Conservation (phyloP, 2,113 vertebrate species). For the Spea bombifrons region DNA sequence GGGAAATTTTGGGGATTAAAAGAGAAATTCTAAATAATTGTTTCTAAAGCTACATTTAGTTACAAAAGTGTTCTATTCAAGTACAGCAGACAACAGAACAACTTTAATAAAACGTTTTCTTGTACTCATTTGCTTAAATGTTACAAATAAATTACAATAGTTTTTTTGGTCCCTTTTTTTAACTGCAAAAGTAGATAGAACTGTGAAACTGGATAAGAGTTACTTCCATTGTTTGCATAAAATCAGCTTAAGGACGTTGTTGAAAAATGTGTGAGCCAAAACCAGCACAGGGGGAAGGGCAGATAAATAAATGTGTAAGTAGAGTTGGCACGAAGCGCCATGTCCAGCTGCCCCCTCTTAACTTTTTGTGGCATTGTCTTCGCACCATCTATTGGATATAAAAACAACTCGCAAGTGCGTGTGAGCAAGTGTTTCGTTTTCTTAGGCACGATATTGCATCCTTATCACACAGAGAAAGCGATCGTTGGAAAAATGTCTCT, state of each 20-base stretch:
- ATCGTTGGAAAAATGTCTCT: no score
- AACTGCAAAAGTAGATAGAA: no score
- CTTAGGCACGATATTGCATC: not conserved
- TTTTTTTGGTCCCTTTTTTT: no score
- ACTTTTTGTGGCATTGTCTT: not conserved
- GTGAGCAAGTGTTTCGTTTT: not conserved
- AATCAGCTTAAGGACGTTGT: constrained; percentile 7
- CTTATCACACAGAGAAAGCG: constrained; percentile 1
- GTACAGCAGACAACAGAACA: no score
- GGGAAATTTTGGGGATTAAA: no score
- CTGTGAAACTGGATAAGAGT: no score
- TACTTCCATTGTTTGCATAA: not conserved
- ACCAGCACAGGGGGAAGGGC: constrained; percentile 5
- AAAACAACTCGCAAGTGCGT: constrained; percentile 3
- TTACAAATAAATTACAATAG: no score
- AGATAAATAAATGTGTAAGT: constrained; percentile 3
- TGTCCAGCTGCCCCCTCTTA: not conserved
- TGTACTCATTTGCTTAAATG: no score
- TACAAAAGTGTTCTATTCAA: no score
- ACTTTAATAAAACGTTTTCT: no score
- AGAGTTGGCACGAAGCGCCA: not conserved
- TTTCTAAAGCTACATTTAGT: no score
- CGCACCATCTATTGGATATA: constrained; percentile 3
- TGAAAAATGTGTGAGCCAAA: constrained; percentile 12
- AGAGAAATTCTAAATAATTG: no score